Percentiles rank a stretch among this genome's conserved stretches.
Conservation (phyloP, 2,797 vertebrate species). For the Danionella dracula region DNA sequence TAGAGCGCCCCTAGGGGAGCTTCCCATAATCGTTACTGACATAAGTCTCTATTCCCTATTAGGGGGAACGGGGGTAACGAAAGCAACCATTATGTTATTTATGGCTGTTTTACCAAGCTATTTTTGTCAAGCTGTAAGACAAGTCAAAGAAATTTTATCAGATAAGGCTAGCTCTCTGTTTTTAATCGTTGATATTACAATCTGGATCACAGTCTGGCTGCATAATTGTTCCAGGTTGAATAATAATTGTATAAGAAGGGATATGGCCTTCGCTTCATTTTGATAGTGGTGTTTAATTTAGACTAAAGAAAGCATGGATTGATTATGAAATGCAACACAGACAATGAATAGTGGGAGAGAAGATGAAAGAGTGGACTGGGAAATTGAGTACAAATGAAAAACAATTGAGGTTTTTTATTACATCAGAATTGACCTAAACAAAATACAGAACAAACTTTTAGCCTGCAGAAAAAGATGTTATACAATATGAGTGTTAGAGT, state of each 20-base stretch:
- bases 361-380: neutral
- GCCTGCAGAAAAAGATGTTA: neutral
- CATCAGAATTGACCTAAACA: neutral
- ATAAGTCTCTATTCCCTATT: too few species aligned
- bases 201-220: constrained; percentile 13
- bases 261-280: neutral
- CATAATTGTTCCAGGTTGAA: neutral
- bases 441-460: neutral
- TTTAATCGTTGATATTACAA: neutral
- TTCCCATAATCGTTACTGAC: too few species aligned
- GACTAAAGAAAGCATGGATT: neutral
- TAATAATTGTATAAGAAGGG: neutral
- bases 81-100: too few species aligned
- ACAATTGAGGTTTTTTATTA: neutral
- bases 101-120: too few species aligned
- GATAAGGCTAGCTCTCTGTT: neutral
- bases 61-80: too few species aligned
- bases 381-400: neutral
- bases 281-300: neutral
- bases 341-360: neutral
- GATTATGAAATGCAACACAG: constrained; percentile 2
- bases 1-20: too few species aligned
- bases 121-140: too few species aligned
- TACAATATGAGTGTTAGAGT: neutral
- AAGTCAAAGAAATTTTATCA: too few species aligned